Base-by-base conservation (phyloP, 2,113 vertebrate species). In the Hiodon alosoides region DNA sequence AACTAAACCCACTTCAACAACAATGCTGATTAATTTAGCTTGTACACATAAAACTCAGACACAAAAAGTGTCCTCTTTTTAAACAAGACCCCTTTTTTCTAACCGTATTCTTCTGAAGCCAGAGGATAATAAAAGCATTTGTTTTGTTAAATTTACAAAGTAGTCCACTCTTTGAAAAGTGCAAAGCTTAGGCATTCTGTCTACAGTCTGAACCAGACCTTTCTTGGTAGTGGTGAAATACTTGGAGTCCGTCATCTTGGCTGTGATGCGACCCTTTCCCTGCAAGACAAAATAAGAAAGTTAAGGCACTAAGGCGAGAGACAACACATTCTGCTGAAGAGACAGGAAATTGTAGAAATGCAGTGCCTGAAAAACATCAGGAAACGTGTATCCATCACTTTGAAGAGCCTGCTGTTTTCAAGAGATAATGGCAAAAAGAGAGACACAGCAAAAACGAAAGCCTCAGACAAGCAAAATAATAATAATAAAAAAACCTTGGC, bases 201-300 rank as follows among this genome's bases (percentile, higher is more conserved):
- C 16, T 9, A 47, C 16, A 67, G 65, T 54, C 13, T 16, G 31
- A 14, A 17, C 69, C 81, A 85, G 81, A 99, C 97, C 97, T 98
- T 99, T 99, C 86, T 99, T 99, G 31, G 96, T 99, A 50, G 97
- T 99, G 81, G 97, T 99, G 89, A 99, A 99, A 81, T 99, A 99
- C 86, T 99, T 99, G 0, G 97, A 98, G 92, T 99, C 97, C 0
- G 96, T 95, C 97, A 99, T 99, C 83, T 95, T 95, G 90, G 92
- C 89, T 88, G 90, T 87, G 84, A 90, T 88, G 77, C 89, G 88
- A 87, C 88, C 83, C 82, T 88, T 89, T 81, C 92, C 90, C 92
- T 93, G 82, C 59, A 84, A n/a, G 31, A 78, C 50, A 54, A 73
- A n/a, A 47, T 47, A 11, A 79, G 17, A 77, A 53, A 51, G 5